phyloP scores from a whole-genome alignment of 37 sponge, comb jelly and placozoan genomes.

The Halisarca cf. caerulea region DNA sequence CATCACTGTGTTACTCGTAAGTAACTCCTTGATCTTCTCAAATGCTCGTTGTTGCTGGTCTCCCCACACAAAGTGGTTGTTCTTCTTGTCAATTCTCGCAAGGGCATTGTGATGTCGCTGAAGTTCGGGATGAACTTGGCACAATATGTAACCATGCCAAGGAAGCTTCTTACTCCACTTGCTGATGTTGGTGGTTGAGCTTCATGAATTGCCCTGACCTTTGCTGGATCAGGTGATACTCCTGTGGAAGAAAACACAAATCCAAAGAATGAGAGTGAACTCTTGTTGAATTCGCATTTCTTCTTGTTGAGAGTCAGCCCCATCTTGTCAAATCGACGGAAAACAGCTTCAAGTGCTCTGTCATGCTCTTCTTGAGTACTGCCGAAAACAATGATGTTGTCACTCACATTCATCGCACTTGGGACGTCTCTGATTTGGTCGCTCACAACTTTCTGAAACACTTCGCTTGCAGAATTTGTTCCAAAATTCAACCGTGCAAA shows the following conservation, averaged over 20 bases:
- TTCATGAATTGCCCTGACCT: conserved; percentile 33
- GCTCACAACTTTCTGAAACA: too few relatives aligned
- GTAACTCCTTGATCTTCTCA: conserved; percentile 33
- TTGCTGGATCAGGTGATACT: too few relatives aligned
- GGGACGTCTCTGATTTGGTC: too few relatives aligned
- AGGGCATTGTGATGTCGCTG: too few relatives aligned
- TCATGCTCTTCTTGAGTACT: conserved; percentile 19
- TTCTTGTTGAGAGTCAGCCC: conserved; percentile 22
- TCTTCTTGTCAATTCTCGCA: conserved; percentile 50
- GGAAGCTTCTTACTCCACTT: too few relatives aligned
- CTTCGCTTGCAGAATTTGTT: too few relatives aligned
- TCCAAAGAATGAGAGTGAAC: conserved; percentile 47
- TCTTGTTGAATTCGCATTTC: conserved; percentile 53
- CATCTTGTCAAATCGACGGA: not conserved
- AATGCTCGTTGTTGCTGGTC: conserved; percentile 29
- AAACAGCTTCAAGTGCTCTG: conserved; percentile 26
- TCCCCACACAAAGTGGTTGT: conserved; percentile 26
- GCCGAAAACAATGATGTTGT: too few relatives aligned
- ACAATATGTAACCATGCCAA: too few relatives aligned
- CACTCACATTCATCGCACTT: too few relatives aligned
- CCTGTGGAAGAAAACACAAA: conserved; percentile 34
- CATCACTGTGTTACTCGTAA: too few relatives aligned
- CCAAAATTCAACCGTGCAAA: too few relatives aligned
- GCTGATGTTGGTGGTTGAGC: conserved; percentile 26
- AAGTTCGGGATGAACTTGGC: conserved; percentile 51